Evolutionary conservation across 2,113 vertebrate species (phyloP).

Genomic region (Emydocephalus ijimae): DNA sequence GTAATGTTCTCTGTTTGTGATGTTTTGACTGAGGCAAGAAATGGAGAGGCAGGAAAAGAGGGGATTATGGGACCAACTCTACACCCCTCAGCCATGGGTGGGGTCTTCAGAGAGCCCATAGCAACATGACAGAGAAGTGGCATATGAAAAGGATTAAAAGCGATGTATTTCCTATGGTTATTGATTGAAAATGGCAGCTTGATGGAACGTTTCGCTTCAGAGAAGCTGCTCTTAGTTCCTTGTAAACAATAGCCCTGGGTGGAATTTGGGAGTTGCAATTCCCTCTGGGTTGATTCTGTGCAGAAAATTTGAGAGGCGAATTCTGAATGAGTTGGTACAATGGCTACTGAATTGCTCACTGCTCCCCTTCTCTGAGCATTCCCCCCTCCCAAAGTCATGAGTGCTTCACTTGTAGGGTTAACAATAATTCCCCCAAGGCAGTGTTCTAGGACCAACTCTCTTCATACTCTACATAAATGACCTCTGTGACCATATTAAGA

Average conservation of each 20-base stretch:
- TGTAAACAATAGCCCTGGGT: neutral
- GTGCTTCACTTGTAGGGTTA: neutral
- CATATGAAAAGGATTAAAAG: neutral
- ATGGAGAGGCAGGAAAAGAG: neutral
- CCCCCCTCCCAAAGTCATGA: too few relatives aligned
- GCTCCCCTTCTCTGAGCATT: neutral
- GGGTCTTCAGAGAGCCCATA: too few relatives aligned
- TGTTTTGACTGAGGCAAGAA: neutral
- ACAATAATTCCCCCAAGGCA: too few relatives aligned
- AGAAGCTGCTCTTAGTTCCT: neutral
- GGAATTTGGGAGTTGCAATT: neutral
- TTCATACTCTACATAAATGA: too few relatives aligned
- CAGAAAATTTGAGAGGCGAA: neutral
- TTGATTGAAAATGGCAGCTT: neutral
- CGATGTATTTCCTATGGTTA: neutral
- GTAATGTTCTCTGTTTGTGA: neutral
- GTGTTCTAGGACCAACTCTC: too few relatives aligned
- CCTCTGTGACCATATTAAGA: too few relatives aligned
- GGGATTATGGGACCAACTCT: neutral
- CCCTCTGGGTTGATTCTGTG: neutral
- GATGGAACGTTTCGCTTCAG: neutral
- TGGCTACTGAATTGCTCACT: neutral
- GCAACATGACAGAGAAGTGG: neutral
- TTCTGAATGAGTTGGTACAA: neutral
- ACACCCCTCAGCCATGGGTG: neutral